These are phyloP conservation scores for Macropus fuliginosus DNA, from an alignment of 2,797 vertebrate genomes.

Conservation along the genomic window DNA sequence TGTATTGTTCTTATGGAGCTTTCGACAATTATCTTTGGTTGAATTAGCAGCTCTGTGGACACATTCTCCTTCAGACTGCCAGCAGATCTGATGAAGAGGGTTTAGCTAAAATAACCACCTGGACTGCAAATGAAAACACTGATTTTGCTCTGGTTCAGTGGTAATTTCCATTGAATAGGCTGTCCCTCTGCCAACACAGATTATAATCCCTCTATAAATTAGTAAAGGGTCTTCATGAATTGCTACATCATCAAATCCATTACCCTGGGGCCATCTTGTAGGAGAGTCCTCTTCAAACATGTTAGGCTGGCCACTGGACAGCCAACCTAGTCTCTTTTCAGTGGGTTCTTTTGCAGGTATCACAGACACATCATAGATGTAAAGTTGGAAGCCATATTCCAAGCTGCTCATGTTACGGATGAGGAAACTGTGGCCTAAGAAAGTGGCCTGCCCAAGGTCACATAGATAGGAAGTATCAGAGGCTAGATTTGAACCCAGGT, in stretches of 20 bases:
- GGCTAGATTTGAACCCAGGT: not conserved
- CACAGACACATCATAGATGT: not conserved
- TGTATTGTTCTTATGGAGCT: not conserved
- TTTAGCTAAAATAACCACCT: constrained; percentile 3
- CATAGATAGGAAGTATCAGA: not conserved
- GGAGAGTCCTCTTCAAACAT: not conserved
- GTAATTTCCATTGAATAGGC: not conserved
- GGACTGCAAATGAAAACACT: constrained; percentile 15
- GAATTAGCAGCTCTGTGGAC: not conserved
- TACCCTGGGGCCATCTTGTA: not conserved
- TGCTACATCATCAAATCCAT: not conserved
- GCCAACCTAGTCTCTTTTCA: not conserved
- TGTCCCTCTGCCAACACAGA: not conserved
- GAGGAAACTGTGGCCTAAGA: not conserved
- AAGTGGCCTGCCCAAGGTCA: not conserved
- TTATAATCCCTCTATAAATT: not conserved
- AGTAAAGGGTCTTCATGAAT: not conserved
- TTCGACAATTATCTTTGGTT: not conserved
- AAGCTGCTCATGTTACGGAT: not conserved
- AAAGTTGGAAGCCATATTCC: not conserved
- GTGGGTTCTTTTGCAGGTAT: not conserved
- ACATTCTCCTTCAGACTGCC: not conserved
- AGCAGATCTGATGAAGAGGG: not conserved
- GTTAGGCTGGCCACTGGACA: not conserved
- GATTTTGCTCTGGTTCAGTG: constrained; percentile 34